Percentiles rank a stretch among this genome's conserved stretches.
Conservation (phyloP, 1,140 invertebrate species). For the Euura lappo region DNA sequence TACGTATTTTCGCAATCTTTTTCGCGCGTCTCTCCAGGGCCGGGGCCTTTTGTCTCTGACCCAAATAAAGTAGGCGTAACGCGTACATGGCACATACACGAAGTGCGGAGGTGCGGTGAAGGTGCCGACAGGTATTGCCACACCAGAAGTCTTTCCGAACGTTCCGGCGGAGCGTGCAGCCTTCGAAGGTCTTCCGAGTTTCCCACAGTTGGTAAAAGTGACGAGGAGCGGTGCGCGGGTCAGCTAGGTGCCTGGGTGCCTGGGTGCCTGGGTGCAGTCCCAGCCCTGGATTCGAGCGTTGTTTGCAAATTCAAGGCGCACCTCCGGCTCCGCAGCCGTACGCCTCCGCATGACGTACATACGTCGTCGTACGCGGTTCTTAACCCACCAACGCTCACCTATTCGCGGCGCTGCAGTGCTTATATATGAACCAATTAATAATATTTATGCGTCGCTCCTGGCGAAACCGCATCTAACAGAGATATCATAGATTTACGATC, state of each 20-base stretch:
- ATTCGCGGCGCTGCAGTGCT: no score
- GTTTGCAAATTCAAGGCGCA: background rate
- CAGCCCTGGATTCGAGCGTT: background rate
- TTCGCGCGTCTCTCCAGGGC: no score
- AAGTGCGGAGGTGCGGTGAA: background rate
- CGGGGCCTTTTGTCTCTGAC: no score
- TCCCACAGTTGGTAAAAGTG: conserved; percentile 4
- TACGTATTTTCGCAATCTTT: no score
- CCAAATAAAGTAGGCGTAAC: no score
- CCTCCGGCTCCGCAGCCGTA: background rate
- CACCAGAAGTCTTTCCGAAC: background rate
- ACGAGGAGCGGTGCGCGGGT: background rate
- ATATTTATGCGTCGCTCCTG: background rate
- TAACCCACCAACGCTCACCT: background rate
- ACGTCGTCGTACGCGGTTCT: background rate
- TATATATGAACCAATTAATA: conserved; percentile 2
- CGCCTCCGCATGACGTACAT: background rate
- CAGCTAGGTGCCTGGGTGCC: no score
- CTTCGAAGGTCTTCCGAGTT: conserved; percentile 2
- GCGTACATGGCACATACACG: no score
- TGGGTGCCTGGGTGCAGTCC: no score
- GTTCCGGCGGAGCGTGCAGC: background rate
- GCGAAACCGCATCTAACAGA: background rate
- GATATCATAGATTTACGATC: conserved; percentile 7
- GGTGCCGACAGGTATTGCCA: background rate